Base-by-base conservation (phyloP, 2,888 invertebrate species). In the Helobdella robusta region DNA sequence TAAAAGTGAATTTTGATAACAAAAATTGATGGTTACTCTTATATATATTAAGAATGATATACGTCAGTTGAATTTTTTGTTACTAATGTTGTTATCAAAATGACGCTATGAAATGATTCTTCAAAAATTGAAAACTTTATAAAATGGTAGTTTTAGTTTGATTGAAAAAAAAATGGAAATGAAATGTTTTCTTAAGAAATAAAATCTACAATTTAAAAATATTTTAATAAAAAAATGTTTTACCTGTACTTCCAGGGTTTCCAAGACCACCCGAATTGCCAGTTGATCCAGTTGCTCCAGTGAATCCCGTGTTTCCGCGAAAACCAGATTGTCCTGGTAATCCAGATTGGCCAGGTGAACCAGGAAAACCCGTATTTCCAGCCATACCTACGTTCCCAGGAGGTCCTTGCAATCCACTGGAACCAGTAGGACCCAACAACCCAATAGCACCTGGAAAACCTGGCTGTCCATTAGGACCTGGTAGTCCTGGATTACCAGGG, bases 401-500 rank as follows among this genome's bases (percentile, higher is more conserved):
- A 32, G 28, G 46, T n/a, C 62, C 62, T 20, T 20, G 25, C 28
- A 28, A 23, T 48, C 62, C 62, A 34, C 30, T 46, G 15, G 4
- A 2, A 30, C 56, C 56, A 4, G 32, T 2, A n/a, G 28, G 28
- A 25, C 56, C 56, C 32, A 30, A 32, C n/a, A 32, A 30, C n/a
- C 56, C 56, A 58, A 5, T 68, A 68, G 32, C 30, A 56, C 56
- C 56, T 6, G 56, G 28, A 20, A 30, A 25, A 56, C 56, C 56
- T 23, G 4, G 25, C 18, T 56, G 56, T 25, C 56, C 56, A 0
- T 60, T 25, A 23, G 56, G 64, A 23, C 70, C 70, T 28, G 50
- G 18, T 18, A 52, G 65, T 23, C 70, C 70, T 46, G 54, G 28
- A 4, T 20, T 30, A 8, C 68, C 68, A 30, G 60, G 36, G 11